Evolutionary conservation across 2,113 vertebrate genomes (phyloP).

Genomic region (Xenopus laevis): DNA sequence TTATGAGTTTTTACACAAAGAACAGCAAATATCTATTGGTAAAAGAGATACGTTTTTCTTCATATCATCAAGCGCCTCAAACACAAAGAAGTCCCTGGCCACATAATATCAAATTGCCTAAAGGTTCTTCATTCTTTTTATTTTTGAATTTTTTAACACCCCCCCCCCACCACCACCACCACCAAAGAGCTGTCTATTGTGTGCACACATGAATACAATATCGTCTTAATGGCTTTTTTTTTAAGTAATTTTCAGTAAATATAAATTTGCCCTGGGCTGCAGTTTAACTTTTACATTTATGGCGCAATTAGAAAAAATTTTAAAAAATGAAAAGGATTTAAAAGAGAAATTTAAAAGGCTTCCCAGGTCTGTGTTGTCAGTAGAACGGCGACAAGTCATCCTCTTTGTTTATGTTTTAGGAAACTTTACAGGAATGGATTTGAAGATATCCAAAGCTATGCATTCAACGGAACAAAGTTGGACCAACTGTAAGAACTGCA

Average conservation of each 20-base stretch:
- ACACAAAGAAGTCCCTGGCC: too few relatives aligned
- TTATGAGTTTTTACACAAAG: too few relatives aligned
- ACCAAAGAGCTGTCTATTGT: not conserved
- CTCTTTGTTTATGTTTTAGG: slow-evolving; percentile 57
- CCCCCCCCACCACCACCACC: too few relatives aligned
- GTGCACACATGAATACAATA: not conserved
- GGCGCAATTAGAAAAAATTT: not conserved
- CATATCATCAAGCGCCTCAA: too few relatives aligned
- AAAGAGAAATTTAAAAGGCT: not conserved
- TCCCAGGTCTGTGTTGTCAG: not conserved
- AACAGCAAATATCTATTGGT: too few relatives aligned
- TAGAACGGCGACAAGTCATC: not conserved
- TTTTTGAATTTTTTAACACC: too few relatives aligned
- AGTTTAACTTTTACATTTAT: not conserved
- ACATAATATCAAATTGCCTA: too few relatives aligned
- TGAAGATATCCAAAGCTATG: slow-evolving; percentile 79
- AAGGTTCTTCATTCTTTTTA: too few relatives aligned
- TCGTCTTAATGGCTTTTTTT: not conserved
- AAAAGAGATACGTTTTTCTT: too few relatives aligned
- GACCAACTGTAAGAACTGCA: slow-evolving; percentile 75
- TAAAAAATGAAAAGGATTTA: not conserved
- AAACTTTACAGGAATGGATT: slow-evolving; percentile 86
- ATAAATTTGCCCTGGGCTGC: not conserved
- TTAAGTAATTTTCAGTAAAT: not conserved
- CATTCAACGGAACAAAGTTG: slow-evolving; percentile 86